phyloP scores from a whole-genome alignment of 2,113 vertebrate species.

The Furnarius figulus region DNA sequence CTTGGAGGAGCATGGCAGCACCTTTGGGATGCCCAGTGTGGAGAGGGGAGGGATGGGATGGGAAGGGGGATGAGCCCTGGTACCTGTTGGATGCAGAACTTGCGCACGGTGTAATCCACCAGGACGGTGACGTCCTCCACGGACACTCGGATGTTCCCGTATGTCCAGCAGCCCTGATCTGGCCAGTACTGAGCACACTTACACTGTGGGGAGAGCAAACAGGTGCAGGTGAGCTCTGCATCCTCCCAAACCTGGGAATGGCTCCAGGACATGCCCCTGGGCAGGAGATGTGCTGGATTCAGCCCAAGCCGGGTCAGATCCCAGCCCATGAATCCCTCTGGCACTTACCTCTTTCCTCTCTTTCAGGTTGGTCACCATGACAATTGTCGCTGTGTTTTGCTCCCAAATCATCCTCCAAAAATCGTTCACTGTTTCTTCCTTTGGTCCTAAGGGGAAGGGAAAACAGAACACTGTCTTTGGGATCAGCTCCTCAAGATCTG shows the following conservation, averaged over 20 bases:
- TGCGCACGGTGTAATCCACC: conserved; percentile 97
- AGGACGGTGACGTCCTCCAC: conserved; percentile 94
- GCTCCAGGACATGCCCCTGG: background rate
- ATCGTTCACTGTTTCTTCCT: conserved; percentile 98
- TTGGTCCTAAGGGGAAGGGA: conserved; percentile 82
- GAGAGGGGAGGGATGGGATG: background rate
- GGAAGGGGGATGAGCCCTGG: background rate
- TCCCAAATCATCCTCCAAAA: conserved; percentile 99
- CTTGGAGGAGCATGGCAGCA: background rate
- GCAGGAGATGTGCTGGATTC: background rate
- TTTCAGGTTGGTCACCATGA: conserved; percentile 99
- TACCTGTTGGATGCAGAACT: conserved; percentile 99
- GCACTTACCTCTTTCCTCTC: conserved; percentile 92
- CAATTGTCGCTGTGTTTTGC: conserved; percentile 97
- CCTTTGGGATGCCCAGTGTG: rapidly evolving
- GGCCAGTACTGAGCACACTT: conserved; percentile 99
- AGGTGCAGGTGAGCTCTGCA: background rate
- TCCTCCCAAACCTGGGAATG: background rate
- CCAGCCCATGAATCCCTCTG: background rate
- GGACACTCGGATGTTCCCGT: conserved; percentile 95
- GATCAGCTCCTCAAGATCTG: rapidly evolving
- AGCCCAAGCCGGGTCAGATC: background rate
- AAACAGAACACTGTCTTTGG: background rate
- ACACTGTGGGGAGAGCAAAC: conserved; percentile 77
- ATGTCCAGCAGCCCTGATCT: conserved; percentile 98